Base-by-base conservation (phyloP, 2,888 invertebrate genomes). In the Zeuzera pyrina region DNA sequence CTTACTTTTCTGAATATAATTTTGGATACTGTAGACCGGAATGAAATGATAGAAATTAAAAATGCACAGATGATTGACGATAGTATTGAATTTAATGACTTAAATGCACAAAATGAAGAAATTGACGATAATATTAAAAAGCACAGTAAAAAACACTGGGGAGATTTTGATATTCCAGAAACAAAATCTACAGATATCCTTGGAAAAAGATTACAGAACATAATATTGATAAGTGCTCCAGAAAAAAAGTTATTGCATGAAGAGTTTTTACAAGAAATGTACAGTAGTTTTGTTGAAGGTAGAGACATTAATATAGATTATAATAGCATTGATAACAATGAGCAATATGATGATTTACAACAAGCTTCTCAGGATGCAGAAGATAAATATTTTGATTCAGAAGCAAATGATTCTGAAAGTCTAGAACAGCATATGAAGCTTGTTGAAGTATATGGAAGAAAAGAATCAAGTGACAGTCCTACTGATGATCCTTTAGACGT, bases 341-440 rank as follows among this genome's bases (percentile, higher is more conserved):
- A 90, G 25, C 89, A 89, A 31, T 92, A 92, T 68, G 96, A 97
- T 39, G 89, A 90, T 36, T 86, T 91, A 31, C 69, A 89, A 36
- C 88, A 88, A 52, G 61, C 72, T 10, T 66, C 73, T 24, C 89
- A 89, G 50, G 96, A 97, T 71, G 92, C 90, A 44, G 94, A 97
- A 69, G 96, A 97, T 49, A 90, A 89, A 57, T 97, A 97, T 66
- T 97, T 97, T 78, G 94, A 95, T 65, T 89, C 90, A 2, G 94
- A 94, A 63, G 87, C 88, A 14, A 89, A 91, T 42, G 88, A 89
- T 42, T 78, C 78, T 24, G 81, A 63, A 31, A 77, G 68, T 43
- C 50, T 63, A 22, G 72, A 73, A 37, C 67, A 70, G 35, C 77
- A 83, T 35, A 73, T 74, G 72, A 52, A 70, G 43, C 63, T 79